phyloP scores from a whole-genome alignment of 2,113 vertebrate species.

The Polypterus bichir region DNA sequence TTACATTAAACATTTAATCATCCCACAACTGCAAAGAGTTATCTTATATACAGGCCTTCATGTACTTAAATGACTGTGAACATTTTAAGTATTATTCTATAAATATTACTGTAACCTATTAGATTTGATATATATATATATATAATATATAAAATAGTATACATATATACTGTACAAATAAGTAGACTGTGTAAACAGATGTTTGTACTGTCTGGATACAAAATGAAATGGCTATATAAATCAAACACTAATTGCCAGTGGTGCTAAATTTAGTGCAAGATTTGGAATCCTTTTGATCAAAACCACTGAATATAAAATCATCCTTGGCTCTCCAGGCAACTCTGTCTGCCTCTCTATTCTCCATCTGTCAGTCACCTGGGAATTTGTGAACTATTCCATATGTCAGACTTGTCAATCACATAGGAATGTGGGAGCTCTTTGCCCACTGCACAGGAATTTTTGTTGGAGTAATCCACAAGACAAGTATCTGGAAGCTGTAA shows the following conservation, averaged over 20 bases:
- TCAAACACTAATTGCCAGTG: slow-evolving; percentile 87
- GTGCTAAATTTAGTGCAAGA: slow-evolving; percentile 93
- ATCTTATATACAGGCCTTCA: too few relatives aligned
- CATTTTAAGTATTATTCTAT: too few relatives aligned
- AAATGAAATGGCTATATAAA: slow-evolving; percentile 85
- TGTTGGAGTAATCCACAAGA: slow-evolving; percentile 64
- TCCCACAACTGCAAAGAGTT: too few relatives aligned
- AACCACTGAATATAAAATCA: slow-evolving; percentile 74
- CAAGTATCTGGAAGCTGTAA: slow-evolving; percentile 52
- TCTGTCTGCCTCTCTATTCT: slow-evolving; percentile 80
- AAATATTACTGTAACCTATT: too few relatives aligned
- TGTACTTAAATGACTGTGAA: too few relatives aligned
- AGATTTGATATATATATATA: slow-evolving; percentile 25
- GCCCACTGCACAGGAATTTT: slow-evolving; percentile 65
- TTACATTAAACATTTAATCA: too few relatives aligned
- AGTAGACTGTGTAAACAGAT: background rate
- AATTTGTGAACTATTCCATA: slow-evolving; percentile 99
- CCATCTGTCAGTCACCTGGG: slow-evolving; percentile 92
- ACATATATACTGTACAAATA: background rate
- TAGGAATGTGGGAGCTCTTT: slow-evolving; percentile 81
- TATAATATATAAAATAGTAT: slow-evolving; percentile 21
- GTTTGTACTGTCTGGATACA: slow-evolving; percentile 45
- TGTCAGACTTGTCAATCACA: slow-evolving; percentile 99
- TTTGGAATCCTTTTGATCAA: slow-evolving; percentile 94
- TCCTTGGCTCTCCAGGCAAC: slow-evolving; percentile 87